Evolutionary conservation across 1,140 invertebrate species (phyloP).

Genomic region (Aphis gossypii): DNA sequence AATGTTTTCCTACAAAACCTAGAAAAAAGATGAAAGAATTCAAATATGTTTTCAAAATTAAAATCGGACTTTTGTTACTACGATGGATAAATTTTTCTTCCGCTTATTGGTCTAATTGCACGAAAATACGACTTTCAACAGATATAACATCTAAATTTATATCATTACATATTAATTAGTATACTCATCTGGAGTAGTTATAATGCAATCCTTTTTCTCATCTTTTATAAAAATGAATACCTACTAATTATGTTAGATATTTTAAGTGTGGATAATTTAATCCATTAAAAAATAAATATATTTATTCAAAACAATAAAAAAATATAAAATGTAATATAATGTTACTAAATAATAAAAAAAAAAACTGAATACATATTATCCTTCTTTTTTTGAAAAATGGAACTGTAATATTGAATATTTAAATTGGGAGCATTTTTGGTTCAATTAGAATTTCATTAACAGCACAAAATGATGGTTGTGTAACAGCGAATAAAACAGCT

Average conservation of each 20-base stretch:
- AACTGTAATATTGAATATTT: slow-evolving; percentile 3
- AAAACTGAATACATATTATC: background rate
- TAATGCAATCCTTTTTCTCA: background rate
- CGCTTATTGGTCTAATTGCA: too few species aligned
- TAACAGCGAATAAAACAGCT: slow-evolving; percentile 61
- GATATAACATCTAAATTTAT: too few species aligned
- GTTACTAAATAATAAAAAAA: background rate
- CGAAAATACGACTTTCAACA: too few species aligned
- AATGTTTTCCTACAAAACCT: too few species aligned
- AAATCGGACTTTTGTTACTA: too few species aligned
- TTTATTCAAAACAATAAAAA: background rate
- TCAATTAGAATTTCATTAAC: slow-evolving; percentile 62
- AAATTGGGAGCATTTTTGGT: slow-evolving; percentile 60
- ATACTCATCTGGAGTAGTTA: too few species aligned
- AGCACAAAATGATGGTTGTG: slow-evolving; percentile 61
- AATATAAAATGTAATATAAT: background rate
- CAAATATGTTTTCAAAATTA: too few species aligned
- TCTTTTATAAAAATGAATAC: background rate
- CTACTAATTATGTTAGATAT: background rate
- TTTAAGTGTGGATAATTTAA: background rate
- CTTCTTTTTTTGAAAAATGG: background rate
- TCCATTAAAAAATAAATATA: background rate
- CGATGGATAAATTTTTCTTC: too few species aligned
- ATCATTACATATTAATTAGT: too few species aligned
- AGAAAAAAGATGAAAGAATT: too few species aligned